Evolutionary conservation across 1,140 invertebrate species (phyloP), one percentile per base, ranked within the genome.

Genomic region (Amphibalanus amphitrite): DNA sequence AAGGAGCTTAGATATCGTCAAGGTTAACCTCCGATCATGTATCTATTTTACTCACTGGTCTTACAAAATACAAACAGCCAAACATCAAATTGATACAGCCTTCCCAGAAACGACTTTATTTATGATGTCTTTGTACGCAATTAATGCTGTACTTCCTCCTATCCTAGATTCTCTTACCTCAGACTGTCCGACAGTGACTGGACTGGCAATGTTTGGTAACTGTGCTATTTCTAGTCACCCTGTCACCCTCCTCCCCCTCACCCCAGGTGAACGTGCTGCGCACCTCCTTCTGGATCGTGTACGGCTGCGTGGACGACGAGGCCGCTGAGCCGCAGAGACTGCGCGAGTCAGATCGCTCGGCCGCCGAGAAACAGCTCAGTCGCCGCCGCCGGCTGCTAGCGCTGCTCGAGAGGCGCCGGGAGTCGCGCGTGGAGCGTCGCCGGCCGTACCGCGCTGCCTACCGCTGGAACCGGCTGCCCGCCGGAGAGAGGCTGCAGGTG

Each of bases 251-350:
- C 26, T 72, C 47, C 59, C 13, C 29, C 23, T 38, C 70, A 10
- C 29, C 26, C 29, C 47, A 29, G 59, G 29, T 70, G 28, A 28
- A 76, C 47, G 30, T 33, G n/a, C 30, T 40, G 69, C 68, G 28
- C 29, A 38, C 33, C 15, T 29, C 70, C 28, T 72, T 33, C 29
- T 47, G 28, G 47, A 33, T 26, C 64, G 28, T 72, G n/a, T 29
- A 40, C 71, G 65, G 65, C n/a, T 10, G 28, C 28, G 26, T 25
- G 3, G 65, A 67, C 17, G 65, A 26, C 23, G 26, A 10, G 3
- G 65, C 1, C 17, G 8, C 8, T 3, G 65, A 28, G 26, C 26
- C 26, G 26, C 26, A 28, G 3, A n/a, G n/a, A 6, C 65, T 67
- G 65, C 28, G n/a, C 26, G 65, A 67, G 23, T 67, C 65, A 1